Conservation (phyloP, 2,797 vertebrate species). For the Myripristis murdjan region DNA sequence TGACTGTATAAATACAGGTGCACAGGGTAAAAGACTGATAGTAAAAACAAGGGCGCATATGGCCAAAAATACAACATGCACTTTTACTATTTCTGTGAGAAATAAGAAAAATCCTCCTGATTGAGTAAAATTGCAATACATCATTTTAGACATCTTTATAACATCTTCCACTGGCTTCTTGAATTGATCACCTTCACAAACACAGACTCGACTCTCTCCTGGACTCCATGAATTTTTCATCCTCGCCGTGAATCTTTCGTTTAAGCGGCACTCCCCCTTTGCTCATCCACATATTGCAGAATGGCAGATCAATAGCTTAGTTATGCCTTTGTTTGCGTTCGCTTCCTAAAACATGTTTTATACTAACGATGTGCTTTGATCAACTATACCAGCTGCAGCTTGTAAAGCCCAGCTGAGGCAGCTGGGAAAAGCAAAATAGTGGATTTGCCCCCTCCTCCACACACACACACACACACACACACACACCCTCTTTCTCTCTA, state of each 20-base stretch:
- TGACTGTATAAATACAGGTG: too few species aligned
- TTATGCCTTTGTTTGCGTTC: slow-evolving; percentile 65
- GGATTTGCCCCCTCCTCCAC: slow-evolving; percentile 45
- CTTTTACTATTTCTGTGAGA: too few species aligned
- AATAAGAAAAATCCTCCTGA: too few species aligned
- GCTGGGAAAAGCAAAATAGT: slow-evolving; percentile 61
- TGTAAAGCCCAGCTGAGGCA: slow-evolving; percentile 71
- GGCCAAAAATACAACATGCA: too few species aligned
- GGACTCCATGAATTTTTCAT: not conserved
- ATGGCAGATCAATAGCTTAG: slow-evolving; percentile 44
- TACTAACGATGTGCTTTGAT: slow-evolving; percentile 69
- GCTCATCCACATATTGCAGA: not conserved
- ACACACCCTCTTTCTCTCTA: slow-evolving; percentile 36
- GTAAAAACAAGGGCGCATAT: too few species aligned
- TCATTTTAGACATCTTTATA: too few species aligned
- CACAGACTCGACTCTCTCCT: not conserved
- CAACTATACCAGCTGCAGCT: slow-evolving; percentile 69
- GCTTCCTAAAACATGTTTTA: slow-evolving; percentile 58
- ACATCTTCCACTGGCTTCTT: too few species aligned
- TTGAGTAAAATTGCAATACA: too few species aligned
- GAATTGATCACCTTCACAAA: not conserved
- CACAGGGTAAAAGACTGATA: too few species aligned
- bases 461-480: slow-evolving; percentile 2
- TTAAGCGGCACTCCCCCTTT: too few species aligned
- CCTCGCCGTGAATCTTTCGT: not conserved